phyloP scores from a whole-genome alignment of 2,113 vertebrate genomes.

The Silurus meridionalis region DNA sequence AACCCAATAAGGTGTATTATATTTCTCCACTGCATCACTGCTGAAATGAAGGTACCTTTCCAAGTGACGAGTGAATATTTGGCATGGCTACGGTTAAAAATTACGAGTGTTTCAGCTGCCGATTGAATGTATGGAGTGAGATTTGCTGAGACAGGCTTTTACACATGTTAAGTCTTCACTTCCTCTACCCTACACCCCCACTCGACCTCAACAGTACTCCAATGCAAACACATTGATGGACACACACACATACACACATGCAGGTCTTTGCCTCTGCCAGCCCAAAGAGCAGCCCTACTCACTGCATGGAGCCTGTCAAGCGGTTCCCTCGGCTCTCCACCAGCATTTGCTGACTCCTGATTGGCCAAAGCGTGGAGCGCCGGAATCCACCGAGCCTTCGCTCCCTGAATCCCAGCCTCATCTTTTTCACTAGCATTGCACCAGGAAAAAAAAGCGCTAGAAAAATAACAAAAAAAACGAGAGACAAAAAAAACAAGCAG shows the following conservation, averaged over 20 bases:
- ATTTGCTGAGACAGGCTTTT: slow-evolving; percentile 72
- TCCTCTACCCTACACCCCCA: not conserved
- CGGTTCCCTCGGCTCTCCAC: slow-evolving; percentile 53
- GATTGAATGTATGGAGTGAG: slow-evolving; percentile 61
- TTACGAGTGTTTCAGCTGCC: slow-evolving; percentile 55
- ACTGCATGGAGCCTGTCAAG: slow-evolving; percentile 54
- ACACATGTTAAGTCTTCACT: slow-evolving; percentile 36
- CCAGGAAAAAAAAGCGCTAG: slow-evolving; percentile 31
- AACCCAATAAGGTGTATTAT: not conserved
- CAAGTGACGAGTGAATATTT: slow-evolving; percentile 4
- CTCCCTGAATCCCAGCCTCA: slow-evolving; percentile 36
- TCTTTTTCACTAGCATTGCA: slow-evolving; percentile 45
- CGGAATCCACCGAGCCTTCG: slow-evolving; percentile 44
- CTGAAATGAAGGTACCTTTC: not conserved
- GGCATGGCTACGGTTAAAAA: slow-evolving; percentile 57
- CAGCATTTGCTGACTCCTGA: slow-evolving; percentile 49
- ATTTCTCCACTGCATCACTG: slow-evolving; percentile 3
- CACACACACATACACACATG: slow-evolving; percentile 37
- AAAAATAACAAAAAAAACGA: slow-evolving; percentile 27
- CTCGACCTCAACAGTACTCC: slow-evolving; percentile 8
- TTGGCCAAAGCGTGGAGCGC: slow-evolving; percentile 50
- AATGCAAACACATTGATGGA: slow-evolving; percentile 2
- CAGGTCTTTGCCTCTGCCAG: slow-evolving; percentile 33
- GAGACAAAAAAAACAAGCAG: slow-evolving; percentile 19
- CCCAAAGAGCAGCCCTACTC: slow-evolving; percentile 45